These are phyloP conservation scores for Masnerella sp. DNA, from an alignment of 2,888 invertebrate species.

Conservation along the genomic window DNA sequence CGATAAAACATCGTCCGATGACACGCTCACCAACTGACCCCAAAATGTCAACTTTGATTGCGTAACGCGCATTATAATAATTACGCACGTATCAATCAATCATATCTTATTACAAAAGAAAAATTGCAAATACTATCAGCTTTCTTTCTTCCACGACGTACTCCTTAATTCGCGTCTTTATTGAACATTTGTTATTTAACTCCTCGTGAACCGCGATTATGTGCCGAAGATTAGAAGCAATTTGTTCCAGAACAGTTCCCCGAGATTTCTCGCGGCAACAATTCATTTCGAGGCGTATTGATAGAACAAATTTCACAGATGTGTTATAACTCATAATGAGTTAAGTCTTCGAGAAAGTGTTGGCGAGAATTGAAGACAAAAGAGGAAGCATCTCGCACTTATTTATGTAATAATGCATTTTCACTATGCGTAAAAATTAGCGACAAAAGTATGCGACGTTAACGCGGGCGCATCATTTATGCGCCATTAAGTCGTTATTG, in stretches of 20 bases:
- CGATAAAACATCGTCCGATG: no score
- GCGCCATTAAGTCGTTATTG: neutral
- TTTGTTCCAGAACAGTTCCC: conserved; percentile 42
- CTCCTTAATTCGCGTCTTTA: conserved; percentile 1
- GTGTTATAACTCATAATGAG: conserved; percentile 47
- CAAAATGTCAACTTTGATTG: no score
- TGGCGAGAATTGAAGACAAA: conserved; percentile 40
- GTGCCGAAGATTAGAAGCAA: conserved; percentile 35
- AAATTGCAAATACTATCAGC: neutral
- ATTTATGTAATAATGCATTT: conserved; percentile 48
- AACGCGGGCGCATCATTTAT: neutral
- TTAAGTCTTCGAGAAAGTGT: conserved; percentile 46
- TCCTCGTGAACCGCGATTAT: conserved; percentile 10
- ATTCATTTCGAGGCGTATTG: conserved; percentile 39
- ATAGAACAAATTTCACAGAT: conserved; percentile 43
- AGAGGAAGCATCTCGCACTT: conserved; percentile 50
- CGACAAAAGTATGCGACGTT: conserved; percentile 18
- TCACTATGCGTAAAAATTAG: conserved; percentile 10
- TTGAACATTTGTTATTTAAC: conserved; percentile 34
- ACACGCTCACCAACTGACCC: no score
- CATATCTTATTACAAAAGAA: neutral
- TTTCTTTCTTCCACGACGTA: neutral
- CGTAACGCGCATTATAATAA: no score
- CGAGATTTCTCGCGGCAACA: conserved; percentile 33
- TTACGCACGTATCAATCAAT: neutral